Evolutionary conservation across 2,888 invertebrate genomes (phyloP), one percentile per base, ranked within the genome.

Genomic region (Meteorus cinctellus): DNA sequence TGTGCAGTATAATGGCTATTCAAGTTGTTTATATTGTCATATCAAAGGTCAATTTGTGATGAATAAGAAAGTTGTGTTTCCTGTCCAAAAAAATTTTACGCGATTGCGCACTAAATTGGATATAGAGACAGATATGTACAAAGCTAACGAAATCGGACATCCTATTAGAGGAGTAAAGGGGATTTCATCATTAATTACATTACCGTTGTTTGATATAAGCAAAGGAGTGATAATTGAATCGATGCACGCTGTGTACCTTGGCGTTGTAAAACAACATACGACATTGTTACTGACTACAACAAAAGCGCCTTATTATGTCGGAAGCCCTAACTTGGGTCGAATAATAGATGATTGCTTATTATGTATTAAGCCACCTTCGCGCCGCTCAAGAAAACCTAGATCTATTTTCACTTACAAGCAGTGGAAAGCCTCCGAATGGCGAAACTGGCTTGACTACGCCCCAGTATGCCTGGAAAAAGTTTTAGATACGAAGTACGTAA

Each of bases 11-110:
- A n/a, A n/a, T n/a, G n/a, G n/a, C 1, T 41, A 70, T 27, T 68
- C 70, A 75, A 75, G 80, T 0, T 81, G 78, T 36, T 76, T 76
- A 12, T 75, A 73, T 41, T 81, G 81, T 69, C 69, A 70, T 27
- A 66, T 67, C 5, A 27, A 67, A 62, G 77, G 78, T 41, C 4
- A 51, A 29, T 6, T 1, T 68, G 19, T 48, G 14, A 14, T 10
- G 4, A 19, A 2, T 24, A 27, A 27, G 12, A 68, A 68, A 29
- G 2, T 48, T 51, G 1, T 68, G 6, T 68, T 29, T 51, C 48
- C 68, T 45, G 19, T 68, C 3, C 6, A 45, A 4, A 14, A 68
- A 27, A 16, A 29, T 24, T 68, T n/a, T 27, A 68, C 2, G 6
- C 36, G 4, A 16, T 51, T 48, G 29, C 68, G 48, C 10, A 29